These are phyloP conservation scores for Agrenia bidenticulata DNA, from an alignment of 2,888 invertebrate genomes.

Conservation along the genomic window DNA sequence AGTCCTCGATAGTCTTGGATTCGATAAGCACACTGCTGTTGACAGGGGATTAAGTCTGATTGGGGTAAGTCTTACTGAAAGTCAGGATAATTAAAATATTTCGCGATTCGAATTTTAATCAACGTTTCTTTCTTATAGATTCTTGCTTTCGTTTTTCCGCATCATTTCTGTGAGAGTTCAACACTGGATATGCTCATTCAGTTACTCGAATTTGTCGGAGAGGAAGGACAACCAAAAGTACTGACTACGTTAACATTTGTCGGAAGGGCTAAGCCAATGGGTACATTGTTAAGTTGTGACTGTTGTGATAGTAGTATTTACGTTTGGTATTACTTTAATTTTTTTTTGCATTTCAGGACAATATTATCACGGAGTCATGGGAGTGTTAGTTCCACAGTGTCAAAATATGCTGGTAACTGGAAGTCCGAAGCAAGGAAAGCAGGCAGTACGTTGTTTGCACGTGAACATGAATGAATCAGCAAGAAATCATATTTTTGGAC, in stretches of 20 bases:
- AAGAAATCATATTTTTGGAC: slow-evolving; percentile 47
- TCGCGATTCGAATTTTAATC: no score
- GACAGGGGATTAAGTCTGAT: slow-evolving; percentile 86
- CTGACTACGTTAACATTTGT: slow-evolving; percentile 81
- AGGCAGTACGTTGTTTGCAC: slow-evolving; percentile 88
- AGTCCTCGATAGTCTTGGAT: slow-evolving; percentile 72
- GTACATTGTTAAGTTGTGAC: slow-evolving; percentile 61
- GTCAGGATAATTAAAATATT: background rate
- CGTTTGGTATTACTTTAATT: no score
- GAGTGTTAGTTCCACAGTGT: slow-evolving; percentile 79
- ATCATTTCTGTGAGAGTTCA: slow-evolving; percentile 84
- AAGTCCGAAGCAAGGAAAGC: slow-evolving; percentile 93
- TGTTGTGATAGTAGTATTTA: background rate
- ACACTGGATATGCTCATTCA: slow-evolving; percentile 74
- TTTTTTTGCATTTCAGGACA: slow-evolving; percentile 61
- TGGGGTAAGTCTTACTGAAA: slow-evolving; percentile 62
- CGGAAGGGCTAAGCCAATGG: slow-evolving; percentile 80
- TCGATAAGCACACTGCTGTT: slow-evolving; percentile 77
- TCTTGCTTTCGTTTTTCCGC: slow-evolving; percentile 88
- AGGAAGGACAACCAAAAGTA: slow-evolving; percentile 75
- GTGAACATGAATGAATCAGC: slow-evolving; percentile 68
- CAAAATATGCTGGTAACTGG: slow-evolving; percentile 85
- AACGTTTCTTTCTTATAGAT: slow-evolving; percentile 60
- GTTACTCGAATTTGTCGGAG: slow-evolving; percentile 78
- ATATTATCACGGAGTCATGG: slow-evolving; percentile 72